A percentile compares a stretch with the other conserved stretches of the same genome.
phyloP scores from a whole-genome alignment of 1,140 invertebrate genomes.

The Nixonia krombeini region DNA sequence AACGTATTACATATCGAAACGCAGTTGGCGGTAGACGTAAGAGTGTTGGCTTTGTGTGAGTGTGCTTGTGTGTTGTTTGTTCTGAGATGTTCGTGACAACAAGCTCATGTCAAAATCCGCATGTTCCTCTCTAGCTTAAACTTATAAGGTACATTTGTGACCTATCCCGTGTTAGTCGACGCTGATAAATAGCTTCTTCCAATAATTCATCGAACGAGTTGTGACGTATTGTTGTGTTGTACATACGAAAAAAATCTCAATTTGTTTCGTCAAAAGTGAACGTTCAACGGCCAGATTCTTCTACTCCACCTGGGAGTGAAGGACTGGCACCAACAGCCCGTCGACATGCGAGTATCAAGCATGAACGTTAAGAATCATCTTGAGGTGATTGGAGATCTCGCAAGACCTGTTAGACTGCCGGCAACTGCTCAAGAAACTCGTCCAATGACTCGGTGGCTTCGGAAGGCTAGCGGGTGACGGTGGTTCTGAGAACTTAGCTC shows the following conservation, averaged over 20 bases:
- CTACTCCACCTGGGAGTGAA: slow-evolving; percentile 33
- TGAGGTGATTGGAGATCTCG: slow-evolving; percentile 71
- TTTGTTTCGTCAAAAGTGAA: slow-evolving; percentile 2
- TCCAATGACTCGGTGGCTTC: slow-evolving; percentile 76
- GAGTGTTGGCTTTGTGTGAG: too few species aligned
- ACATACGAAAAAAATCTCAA: neutral
- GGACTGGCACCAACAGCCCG: slow-evolving; percentile 15
- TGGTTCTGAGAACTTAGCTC: slow-evolving; percentile 76
- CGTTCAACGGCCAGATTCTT: neutral
- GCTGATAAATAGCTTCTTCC: neutral
- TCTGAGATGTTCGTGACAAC: neutral
- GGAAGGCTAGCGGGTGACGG: slow-evolving; percentile 75
- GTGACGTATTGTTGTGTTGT: slow-evolving; percentile 1
- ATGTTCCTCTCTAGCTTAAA: neutral
- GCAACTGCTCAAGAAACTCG: slow-evolving; percentile 46
- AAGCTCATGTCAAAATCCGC: neutral
- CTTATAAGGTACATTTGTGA: neutral
- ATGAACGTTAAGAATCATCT: slow-evolving; percentile 74
- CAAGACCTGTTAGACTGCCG: slow-evolving; percentile 50
- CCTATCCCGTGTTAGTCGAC: neutral
- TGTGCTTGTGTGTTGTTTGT: neutral
- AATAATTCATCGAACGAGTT: slow-evolving; percentile 1
- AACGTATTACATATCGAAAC: slow-evolving; percentile 55
- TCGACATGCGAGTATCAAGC: slow-evolving; percentile 63
- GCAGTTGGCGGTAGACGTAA: slow-evolving; percentile 40